Conservation (phyloP, 2,797 vertebrate species). For the Synaphobranchus kaupii region DNA sequence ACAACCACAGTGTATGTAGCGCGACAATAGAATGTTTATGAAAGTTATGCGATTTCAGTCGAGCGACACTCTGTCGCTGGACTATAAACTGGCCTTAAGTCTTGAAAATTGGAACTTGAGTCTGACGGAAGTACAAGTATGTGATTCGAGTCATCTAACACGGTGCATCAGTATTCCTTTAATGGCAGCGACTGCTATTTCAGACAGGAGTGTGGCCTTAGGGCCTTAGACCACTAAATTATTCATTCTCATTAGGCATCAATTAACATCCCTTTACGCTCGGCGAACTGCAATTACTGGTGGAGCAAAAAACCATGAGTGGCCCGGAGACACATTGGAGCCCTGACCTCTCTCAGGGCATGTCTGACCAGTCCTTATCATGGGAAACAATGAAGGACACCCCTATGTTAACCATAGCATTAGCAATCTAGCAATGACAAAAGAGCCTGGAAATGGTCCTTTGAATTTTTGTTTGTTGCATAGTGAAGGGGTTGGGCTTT, state of each 20-base stretch:
- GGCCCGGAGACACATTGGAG: background rate
- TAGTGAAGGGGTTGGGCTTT: background rate
- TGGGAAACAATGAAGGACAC: background rate
- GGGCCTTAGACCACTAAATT: background rate
- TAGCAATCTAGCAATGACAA: background rate
- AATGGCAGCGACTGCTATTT: background rate
- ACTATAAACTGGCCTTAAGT: too few species aligned
- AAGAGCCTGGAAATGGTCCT: background rate
- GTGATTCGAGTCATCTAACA: background rate
- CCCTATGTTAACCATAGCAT: background rate
- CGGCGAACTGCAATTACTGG: background rate
- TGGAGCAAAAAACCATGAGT: background rate
- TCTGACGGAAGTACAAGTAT: background rate
- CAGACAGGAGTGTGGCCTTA: background rate
- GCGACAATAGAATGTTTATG: too few species aligned
- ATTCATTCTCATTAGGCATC: background rate
- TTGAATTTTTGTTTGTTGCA: background rate
- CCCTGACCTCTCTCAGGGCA: background rate
- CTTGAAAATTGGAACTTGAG: background rate
- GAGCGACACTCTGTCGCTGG: too few species aligned
- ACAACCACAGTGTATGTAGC: too few species aligned
- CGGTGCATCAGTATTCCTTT: background rate
- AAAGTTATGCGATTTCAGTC: too few species aligned
- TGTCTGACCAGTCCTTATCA: background rate
- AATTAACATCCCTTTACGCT: slow-evolving; percentile 7